Conservation (phyloP, 1,140 invertebrate genomes). For the Whitmania pigra region DNA sequence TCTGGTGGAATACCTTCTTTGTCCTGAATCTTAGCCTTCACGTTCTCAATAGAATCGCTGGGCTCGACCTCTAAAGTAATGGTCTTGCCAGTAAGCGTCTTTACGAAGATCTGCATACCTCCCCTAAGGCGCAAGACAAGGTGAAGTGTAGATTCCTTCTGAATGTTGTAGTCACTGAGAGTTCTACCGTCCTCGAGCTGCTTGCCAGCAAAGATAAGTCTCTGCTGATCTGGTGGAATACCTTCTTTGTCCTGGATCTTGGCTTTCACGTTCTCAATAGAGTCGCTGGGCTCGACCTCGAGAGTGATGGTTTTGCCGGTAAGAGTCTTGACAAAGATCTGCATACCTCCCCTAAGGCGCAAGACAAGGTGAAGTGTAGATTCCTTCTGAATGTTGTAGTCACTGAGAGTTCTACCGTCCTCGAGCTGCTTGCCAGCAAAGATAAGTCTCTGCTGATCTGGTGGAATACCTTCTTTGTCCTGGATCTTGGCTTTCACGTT, state of each 20-base stretch:
- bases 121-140: too few species aligned
- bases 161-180: neutral
- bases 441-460: constrained; percentile 42
- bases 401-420: constrained; percentile 52
- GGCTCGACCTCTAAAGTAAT: constrained; percentile 47
- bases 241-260: constrained; percentile 43
- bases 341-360: constrained; percentile 50
- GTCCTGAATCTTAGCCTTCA: constrained; percentile 43
- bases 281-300: constrained; percentile 45
- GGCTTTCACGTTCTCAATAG: constrained; percentile 43
- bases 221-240: constrained; percentile 45
- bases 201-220: constrained; percentile 57
- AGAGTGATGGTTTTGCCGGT: constrained; percentile 48
- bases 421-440: constrained; percentile 58
- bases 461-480: constrained; percentile 53
- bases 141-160: neutral
- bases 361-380: constrained; percentile 48
- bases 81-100: constrained; percentile 45
- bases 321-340: constrained; percentile 30
- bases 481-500: constrained; percentile 87
- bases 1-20: constrained; percentile 45
- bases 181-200: constrained; percentile 59
- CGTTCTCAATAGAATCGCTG: constrained; percentile 41
- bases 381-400: constrained; percentile 25
- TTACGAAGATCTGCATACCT: constrained; percentile 25